A percentile compares a stretch with the other conserved stretches of the same genome.
Evolutionary conservation across 2,888 invertebrate species (phyloP).

Genomic region (Acrobeloides nanus): DNA sequence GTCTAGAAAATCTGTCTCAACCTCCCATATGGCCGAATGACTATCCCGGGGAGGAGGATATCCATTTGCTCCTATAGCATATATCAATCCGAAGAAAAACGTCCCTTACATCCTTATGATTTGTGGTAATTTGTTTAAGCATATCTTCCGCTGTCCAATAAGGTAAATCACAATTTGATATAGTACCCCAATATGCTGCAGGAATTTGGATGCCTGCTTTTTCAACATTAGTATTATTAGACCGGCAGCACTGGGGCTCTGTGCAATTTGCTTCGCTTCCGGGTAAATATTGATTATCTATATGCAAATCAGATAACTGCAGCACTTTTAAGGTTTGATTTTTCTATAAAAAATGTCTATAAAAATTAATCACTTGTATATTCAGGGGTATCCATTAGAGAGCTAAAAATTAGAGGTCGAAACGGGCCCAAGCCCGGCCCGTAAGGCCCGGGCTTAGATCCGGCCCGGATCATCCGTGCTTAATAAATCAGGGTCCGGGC

Average conservation of each 20-base stretch:
- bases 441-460: no score
- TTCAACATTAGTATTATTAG: background rate
- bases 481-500: no score
- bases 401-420: no score
- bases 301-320: constrained; percentile 42
- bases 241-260: constrained; percentile 84
- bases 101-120: constrained; percentile 22
- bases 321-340: constrained; percentile 21
- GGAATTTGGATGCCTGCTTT: background rate
- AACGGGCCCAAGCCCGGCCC: no score
- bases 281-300: constrained; percentile 33
- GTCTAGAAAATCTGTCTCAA: no score
- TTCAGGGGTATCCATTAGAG: no score
- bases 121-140: constrained; percentile 32
- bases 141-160: constrained; percentile 41
- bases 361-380: no score
- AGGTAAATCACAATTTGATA: constrained; percentile 42
- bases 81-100: background rate
- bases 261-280: constrained; percentile 79
- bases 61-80: no score
- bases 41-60: no score
- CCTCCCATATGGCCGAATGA: no score
- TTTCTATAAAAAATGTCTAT: no score
- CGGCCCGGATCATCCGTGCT: no score
- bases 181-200: constrained; percentile 29